Conservation (phyloP, 2,797 vertebrate genomes). For the Tangara arthus region DNA sequence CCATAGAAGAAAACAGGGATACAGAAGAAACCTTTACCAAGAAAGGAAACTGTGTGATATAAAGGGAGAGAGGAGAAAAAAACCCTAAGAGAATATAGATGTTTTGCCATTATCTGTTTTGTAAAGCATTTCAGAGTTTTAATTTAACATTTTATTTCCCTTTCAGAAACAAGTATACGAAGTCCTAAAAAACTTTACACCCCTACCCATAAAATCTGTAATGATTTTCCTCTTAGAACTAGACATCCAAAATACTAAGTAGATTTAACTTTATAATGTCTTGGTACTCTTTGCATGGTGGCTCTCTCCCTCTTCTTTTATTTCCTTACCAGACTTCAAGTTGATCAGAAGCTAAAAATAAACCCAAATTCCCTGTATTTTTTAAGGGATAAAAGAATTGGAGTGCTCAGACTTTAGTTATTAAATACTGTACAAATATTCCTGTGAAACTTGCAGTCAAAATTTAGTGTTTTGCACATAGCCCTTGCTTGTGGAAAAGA, state of each 20-base stretch:
- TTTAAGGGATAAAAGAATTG: not conserved
- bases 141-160: not conserved
- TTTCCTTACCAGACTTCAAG: not conserved
- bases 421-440: not conserved
- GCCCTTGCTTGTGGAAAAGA: not conserved
- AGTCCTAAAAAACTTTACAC: not conserved
- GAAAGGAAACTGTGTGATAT: not conserved
- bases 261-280: not conserved
- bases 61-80: not conserved
- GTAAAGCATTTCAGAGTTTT: not conserved
- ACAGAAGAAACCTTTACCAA: constrained; percentile 29
- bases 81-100: not conserved
- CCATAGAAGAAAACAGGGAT: not conserved
- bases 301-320: not conserved
- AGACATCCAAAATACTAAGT: not conserved
- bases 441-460: not conserved
- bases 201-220: not conserved
- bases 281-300: not conserved
- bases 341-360: not conserved
- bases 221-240: not conserved
- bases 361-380: not conserved
- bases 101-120: not conserved
- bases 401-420: not conserved
- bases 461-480: not conserved
- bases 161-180: not conserved